These are phyloP conservation scores for Siniperca knerii DNA, from an alignment of 2,113 vertebrate genomes.

Conservation along the genomic window DNA sequence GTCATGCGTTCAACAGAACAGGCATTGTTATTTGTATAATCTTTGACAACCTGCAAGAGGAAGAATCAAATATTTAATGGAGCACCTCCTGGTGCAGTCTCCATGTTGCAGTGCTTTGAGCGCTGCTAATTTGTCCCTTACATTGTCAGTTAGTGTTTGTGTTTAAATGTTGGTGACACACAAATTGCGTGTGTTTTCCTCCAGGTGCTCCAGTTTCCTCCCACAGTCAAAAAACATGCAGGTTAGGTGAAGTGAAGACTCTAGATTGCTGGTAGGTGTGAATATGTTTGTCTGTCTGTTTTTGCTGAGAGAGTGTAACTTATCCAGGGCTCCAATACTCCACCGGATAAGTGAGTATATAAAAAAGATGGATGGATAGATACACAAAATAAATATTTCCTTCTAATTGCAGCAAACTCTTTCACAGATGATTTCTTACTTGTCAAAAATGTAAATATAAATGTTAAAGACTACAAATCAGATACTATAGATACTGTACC, in stretches of 20 bases:
- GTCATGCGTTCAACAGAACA: slow-evolving; percentile 29
- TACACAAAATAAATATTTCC: slow-evolving; percentile 6
- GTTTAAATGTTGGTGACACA: slow-evolving; percentile 42
- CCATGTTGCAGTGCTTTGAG: slow-evolving; percentile 34
- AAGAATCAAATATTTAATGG: slow-evolving; percentile 52
- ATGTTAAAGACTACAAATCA: not conserved
- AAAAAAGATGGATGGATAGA: not conserved
- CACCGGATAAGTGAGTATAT: not conserved
- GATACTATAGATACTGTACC: not conserved
- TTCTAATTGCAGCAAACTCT: not conserved
- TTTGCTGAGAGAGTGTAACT: not conserved
- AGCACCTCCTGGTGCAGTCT: slow-evolving; percentile 32
- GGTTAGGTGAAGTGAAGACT: not conserved
- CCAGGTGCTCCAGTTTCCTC: slow-evolving; percentile 32
- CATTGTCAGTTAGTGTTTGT: slow-evolving; percentile 41
- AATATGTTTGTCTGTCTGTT: slow-evolving; percentile 8
- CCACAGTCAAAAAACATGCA: slow-evolving; percentile 24
- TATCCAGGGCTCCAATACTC: not conserved
- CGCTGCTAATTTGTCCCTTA: slow-evolving; percentile 48
- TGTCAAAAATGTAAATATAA: not conserved
- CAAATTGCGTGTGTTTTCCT: slow-evolving; percentile 22
- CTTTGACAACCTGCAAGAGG: slow-evolving; percentile 44
- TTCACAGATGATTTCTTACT: slow-evolving; percentile 3
- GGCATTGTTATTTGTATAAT: slow-evolving; percentile 34
- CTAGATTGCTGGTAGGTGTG: slow-evolving; percentile 7